Evolutionary conservation across 30 jellyfish, hydroid and myxozoan genomes (phyloP), one percentile per base, ranked within the genome.

Genomic region (Nemopilema nomurai): DNA sequence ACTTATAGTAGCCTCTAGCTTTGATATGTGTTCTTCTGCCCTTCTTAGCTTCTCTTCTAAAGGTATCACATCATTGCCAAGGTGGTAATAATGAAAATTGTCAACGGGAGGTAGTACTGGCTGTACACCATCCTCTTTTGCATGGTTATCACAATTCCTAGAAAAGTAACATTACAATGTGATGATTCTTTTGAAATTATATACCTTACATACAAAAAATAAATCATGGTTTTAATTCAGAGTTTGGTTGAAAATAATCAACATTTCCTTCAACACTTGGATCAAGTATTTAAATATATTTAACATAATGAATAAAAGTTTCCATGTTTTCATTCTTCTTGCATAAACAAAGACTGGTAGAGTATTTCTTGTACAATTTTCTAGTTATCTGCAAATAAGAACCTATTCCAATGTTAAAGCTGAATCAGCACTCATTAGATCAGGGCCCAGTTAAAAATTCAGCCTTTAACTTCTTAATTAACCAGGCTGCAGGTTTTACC

Each of bases 1-100:
- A 70, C 62, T 70, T 19, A 70, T 70, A 19, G 27, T 24, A 18
- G 53, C 62, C 32, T 70, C 80, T 30, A 70, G 32, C 32, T 24
- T 70, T 19, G 26, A 19, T 24, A 70, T 70, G 32, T 70, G 80
- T 31, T 70, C 32, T 70, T 70, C 80, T 19, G 53, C 51, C 20
- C 8, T 19, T 70, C 28, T 30, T 28, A 25, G 32, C 32, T 70
- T 70, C 28, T 70, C 80, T 70, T 70, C 80, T 19, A 30, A 24
- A 19, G 80, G 32, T 8, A 70, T 25, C 62, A 19, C 31, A 24
- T 70, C 32, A 19, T 31, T 30, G 28, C 32, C 32, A 30, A 30
- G 24, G 80, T 30, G 32, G 32, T 70, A 70, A 30, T 70, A 70
- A 70, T 70, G 51, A 70, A 41, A 41, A 41, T 41, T 41, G 57